Evolutionary conservation across 2,888 invertebrate species (phyloP).

Genomic region (Drosophila buzzatii): DNA sequence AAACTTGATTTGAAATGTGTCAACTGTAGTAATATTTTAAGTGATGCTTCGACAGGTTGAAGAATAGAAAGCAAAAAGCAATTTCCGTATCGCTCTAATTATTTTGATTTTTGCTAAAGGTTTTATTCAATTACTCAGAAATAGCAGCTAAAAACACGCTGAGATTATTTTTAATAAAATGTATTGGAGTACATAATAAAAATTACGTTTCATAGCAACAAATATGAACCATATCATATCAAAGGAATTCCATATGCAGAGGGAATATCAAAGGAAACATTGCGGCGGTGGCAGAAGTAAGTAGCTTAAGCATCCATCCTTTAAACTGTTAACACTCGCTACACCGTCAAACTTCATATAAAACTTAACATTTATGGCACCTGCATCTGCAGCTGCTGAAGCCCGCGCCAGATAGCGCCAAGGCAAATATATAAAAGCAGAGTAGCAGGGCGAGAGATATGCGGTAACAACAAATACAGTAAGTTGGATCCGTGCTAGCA

Average conservation of each 20-base stretch:
- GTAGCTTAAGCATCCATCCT: conserved; percentile 51
- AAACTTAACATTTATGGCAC: conserved; percentile 69
- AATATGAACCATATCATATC: neutral
- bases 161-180: neutral
- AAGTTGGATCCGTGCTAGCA: conserved; percentile 33
- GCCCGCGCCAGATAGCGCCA: neutral
- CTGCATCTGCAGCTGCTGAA: conserved; percentile 71
- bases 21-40: conserved; percentile 30
- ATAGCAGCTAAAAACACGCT: too few species aligned
- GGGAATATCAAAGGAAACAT: neutral
- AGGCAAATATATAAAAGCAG: neutral
- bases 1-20: conserved; percentile 43
- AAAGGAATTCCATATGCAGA: conserved; percentile 16
- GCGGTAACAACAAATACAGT: conserved; percentile 31
- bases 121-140: neutral
- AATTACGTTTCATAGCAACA: neutral
- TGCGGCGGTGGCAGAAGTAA: conserved; percentile 12
- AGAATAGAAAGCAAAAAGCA: conserved; percentile 1
- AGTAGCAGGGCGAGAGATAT: neutral
- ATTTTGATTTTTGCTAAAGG: neutral
- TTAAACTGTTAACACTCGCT: conserved; percentile 44
- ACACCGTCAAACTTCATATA: conserved; percentile 17
- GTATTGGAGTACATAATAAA: neutral
- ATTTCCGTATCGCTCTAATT: neutral
- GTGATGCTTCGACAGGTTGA: conserved; percentile 13